Evolutionary conservation across 2,888 invertebrate genomes (phyloP), one percentile per base, ranked within the genome.

Genomic region (Cantharis lateralis): DNA sequence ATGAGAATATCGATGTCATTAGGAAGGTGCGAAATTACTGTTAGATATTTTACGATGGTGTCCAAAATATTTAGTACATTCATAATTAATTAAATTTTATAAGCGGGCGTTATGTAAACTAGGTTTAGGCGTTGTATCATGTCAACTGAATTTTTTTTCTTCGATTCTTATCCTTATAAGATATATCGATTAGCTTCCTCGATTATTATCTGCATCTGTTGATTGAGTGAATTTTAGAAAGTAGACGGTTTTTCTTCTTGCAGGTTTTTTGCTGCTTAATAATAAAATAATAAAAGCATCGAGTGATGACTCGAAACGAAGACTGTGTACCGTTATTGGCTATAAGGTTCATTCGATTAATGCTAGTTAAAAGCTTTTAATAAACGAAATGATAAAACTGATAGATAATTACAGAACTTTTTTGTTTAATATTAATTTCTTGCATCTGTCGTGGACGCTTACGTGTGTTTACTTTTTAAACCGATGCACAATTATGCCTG

Each of bases 21-120:
- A 66, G n/a, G 64, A 66, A 66, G 64, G 64, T 66, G 64, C 64
- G 18, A 66, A 66, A 66, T 66, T 66, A 66, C 64, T 66, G 64
- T 66, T 66, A 66, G 20, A 66, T 66, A 20, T n/a, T 66, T 66
- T 20, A 66, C 48, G 18, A 66, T 15, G 64, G 64, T 66, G 64
- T 66, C 64, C 7, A 66, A 66, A 66, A 66, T 66, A 66, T 66
- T 66, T 66, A 66, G 64, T 66, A 66, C 64, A 66, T 66, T 24
- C 9, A 66, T 66, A 66, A 66, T 66, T 66, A 66, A 66, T 66
- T 48, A 66, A 64, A 16, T 66, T 66, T 66, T 66, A 66, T 18
- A 24, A 66, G n/a, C 24, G 64, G 64, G 64, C 64, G 64, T 66
- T 66, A 66, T 66, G 64, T 66, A 66, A 66, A 66, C 64, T 24